phyloP scores from a whole-genome alignment of 2,113 vertebrate genomes.

The Petrocephalus zakoni region DNA sequence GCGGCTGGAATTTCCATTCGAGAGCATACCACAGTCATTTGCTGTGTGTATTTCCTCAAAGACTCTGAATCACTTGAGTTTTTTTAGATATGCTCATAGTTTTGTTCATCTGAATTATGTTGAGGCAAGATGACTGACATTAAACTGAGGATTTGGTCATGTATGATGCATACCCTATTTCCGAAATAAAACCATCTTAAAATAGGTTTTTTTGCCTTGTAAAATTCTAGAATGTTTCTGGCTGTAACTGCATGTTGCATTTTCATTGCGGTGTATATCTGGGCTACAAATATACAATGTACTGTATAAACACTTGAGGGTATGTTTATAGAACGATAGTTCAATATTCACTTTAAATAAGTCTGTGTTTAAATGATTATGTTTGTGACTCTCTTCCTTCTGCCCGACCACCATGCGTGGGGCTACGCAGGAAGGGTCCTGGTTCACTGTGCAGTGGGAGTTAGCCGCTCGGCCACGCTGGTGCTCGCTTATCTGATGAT shows the following conservation, averaged over 20 bases:
- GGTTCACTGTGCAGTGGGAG: slow-evolving; percentile 69
- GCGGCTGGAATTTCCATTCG: not conserved
- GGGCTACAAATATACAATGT: not conserved
- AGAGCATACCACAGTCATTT: not conserved
- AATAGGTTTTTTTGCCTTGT: not conserved
- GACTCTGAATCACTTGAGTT: not conserved
- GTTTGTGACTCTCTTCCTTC: not conserved
- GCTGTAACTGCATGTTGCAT: not conserved
- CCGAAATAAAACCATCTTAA: not conserved
- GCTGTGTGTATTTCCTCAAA: not conserved
- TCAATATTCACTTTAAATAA: not conserved
- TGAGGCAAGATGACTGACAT: not conserved
- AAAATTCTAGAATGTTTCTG: not conserved
- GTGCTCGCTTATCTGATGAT: slow-evolving; percentile 72
- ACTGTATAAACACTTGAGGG: not conserved
- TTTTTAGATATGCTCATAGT: not conserved
- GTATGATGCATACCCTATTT: too few relatives aligned
- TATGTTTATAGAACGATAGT: not conserved
- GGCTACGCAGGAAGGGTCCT: slow-evolving; percentile 57
- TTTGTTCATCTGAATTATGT: not conserved
- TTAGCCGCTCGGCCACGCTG: slow-evolving; percentile 68
- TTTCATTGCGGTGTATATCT: not conserved
- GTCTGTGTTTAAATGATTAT: not conserved
- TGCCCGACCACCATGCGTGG: not conserved
- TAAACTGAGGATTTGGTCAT: not conserved